Conservation (phyloP, 2,797 vertebrate genomes). For the Pangasius larnaudii region DNA sequence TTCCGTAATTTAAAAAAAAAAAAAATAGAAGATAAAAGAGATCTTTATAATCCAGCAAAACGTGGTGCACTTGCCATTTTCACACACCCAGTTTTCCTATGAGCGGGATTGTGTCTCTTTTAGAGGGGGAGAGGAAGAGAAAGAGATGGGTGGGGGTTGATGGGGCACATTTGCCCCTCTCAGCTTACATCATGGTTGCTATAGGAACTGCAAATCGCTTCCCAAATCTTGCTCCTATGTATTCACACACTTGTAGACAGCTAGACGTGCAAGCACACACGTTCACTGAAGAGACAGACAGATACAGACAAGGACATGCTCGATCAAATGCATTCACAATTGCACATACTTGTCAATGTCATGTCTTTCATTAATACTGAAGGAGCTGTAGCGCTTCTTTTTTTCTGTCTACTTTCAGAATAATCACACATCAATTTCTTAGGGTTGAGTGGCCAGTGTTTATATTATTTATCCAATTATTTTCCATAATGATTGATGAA, state of each 20-base stretch:
- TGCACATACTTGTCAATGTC: conserved; percentile 39
- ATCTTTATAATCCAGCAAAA: conserved; percentile 51
- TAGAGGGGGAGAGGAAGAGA: conserved; percentile 49
- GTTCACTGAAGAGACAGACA: not conserved
- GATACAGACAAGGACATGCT: conserved; percentile 26
- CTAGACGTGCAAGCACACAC: conserved; percentile 38
- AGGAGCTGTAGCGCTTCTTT: conserved; percentile 21
- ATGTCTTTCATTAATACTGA: conserved; percentile 41
- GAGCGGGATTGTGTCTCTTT: conserved; percentile 54
- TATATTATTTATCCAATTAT: conserved; percentile 33
- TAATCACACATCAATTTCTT: conserved; percentile 21
- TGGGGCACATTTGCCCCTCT: conserved; percentile 56
- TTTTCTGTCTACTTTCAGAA: conserved; percentile 43
- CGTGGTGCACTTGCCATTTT: conserved; percentile 52
- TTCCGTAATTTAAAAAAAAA: conserved; percentile 30
- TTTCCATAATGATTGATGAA: conserved; percentile 26
- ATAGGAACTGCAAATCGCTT: conserved; percentile 66
- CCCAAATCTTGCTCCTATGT: conserved; percentile 61
- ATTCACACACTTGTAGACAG: conserved; percentile 47
- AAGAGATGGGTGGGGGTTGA: conserved; percentile 45
- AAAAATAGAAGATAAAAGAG: conserved; percentile 33
- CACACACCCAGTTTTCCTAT: conserved; percentile 55
- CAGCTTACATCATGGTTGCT: conserved; percentile 65
- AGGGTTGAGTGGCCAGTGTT: conserved; percentile 7
- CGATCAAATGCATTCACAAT: conserved; percentile 18